These are phyloP conservation scores for Eucriotettix oculatus DNA, from an alignment of 2,888 invertebrate species.

Conservation along the genomic window DNA sequence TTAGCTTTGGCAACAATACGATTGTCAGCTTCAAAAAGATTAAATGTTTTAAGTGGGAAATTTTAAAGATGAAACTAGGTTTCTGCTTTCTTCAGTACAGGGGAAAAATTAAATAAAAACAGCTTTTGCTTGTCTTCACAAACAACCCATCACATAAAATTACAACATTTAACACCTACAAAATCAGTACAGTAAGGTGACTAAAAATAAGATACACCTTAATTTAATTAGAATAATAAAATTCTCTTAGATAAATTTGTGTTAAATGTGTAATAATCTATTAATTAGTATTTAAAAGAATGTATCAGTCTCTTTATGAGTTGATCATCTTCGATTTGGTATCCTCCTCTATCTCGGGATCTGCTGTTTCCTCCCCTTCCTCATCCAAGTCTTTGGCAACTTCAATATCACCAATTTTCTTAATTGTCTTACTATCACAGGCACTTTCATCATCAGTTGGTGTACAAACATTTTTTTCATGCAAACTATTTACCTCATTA, in stretches of 20 bases:
- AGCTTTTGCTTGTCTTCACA: not conserved
- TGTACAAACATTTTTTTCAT: too few species aligned
- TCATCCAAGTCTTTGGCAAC: constrained; percentile 12
- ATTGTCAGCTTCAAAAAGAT: constrained; percentile 15
- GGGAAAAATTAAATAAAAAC: not conserved
- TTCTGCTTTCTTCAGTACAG: not conserved
- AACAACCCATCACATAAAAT: constrained; percentile 5
- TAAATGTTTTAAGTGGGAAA: constrained; percentile 2
- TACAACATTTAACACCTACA: constrained; percentile 13
- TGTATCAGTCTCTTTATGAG: constrained; percentile 14
- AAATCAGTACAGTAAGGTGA: constrained; percentile 15
- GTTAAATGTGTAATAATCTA: not conserved
- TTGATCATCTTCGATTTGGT: constrained; percentile 14
- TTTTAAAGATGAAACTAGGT: not conserved
- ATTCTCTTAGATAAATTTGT: constrained; percentile 9
- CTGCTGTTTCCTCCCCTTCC: constrained; percentile 5
- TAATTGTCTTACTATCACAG: constrained; percentile 33
- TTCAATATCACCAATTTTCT: constrained; percentile 14
- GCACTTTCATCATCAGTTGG: constrained; percentile 23
- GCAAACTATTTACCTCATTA: too few species aligned
- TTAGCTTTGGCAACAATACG: constrained; percentile 15
- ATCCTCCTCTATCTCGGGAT: constrained; percentile 8
- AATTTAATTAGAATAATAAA: constrained; percentile 9
- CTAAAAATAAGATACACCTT: constrained; percentile 13
- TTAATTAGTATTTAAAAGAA: constrained; percentile 1